Conservation (phyloP, 2,113 vertebrate species). For the Tyrannus savana region DNA sequence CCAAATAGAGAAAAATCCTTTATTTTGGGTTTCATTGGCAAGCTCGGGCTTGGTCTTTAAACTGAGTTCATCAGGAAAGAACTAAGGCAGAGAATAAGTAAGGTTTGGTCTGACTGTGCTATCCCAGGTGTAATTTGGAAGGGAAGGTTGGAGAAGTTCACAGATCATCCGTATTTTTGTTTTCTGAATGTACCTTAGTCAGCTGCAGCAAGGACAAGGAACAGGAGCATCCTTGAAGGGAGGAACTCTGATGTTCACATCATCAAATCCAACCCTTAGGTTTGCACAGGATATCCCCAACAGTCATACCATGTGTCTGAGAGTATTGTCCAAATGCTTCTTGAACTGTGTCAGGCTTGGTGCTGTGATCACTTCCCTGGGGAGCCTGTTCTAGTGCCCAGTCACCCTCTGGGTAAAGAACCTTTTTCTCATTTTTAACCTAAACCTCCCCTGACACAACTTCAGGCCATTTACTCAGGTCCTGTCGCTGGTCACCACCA, state of each 20-base stretch:
- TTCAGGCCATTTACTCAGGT: fast-evolving
- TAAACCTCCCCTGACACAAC: background rate
- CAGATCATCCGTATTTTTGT: background rate
- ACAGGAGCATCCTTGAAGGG: background rate
- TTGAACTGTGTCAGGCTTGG: background rate
- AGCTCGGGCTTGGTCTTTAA: background rate
- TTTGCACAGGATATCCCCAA: background rate
- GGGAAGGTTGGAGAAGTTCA: background rate
- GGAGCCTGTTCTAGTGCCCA: background rate
- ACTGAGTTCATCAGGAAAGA: background rate
- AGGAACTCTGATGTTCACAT: background rate
- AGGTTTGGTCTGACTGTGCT: background rate
- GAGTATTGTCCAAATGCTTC: fast-evolving
- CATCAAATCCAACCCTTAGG: fast-evolving
- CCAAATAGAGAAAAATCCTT: background rate
- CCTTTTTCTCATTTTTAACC: fast-evolving
- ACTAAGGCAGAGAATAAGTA: background rate
- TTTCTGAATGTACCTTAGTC: background rate
- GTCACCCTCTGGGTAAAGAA: fast-evolving
- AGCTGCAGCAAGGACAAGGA: background rate
- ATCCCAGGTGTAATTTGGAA: background rate
- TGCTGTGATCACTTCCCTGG: background rate
- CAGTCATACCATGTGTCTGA: background rate
- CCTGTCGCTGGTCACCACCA: background rate
- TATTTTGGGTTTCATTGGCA: background rate